phyloP scores from a whole-genome alignment of 2,797 vertebrate species.

The Cossypha niveicapilla region DNA sequence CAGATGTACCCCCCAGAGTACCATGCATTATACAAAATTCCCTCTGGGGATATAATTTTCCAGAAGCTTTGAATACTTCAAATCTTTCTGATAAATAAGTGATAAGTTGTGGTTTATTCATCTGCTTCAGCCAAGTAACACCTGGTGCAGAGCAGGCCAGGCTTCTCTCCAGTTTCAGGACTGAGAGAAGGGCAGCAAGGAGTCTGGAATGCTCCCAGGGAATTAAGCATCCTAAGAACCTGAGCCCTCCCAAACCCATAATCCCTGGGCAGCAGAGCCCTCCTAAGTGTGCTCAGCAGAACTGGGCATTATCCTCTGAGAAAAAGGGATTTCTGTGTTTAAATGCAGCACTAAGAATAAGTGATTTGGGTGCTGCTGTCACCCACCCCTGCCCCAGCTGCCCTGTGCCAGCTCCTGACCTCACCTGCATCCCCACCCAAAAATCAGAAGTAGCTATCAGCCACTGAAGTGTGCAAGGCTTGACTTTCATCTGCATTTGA shows the following conservation, averaged over 20 bases:
- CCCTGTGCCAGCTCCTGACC: background rate
- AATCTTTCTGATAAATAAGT: conserved; percentile 57
- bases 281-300: background rate
- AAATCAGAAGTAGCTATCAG: background rate
- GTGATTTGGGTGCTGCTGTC: background rate
- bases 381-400: background rate
- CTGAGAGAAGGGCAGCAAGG: background rate
- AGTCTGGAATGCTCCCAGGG: background rate
- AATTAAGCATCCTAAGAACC: background rate
- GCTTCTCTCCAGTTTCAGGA: background rate
- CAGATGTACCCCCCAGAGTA: background rate
- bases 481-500: background rate
- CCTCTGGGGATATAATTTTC: conserved; percentile 12
- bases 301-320: background rate
- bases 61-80: conserved; percentile 23
- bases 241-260: background rate
- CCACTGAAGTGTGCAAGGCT: background rate
- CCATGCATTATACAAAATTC: background rate
- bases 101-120: conserved; percentile 26
- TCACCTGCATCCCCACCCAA: background rate
- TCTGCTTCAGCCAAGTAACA: background rate
- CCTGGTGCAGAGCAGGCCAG: background rate
- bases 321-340: background rate
- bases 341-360: background rate
- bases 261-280: background rate